A percentile compares a stretch with the other conserved stretches of the same genome.
These are phyloP conservation scores for Progne subis DNA, from an alignment of 2,113 vertebrate species.

Conservation along the genomic window DNA sequence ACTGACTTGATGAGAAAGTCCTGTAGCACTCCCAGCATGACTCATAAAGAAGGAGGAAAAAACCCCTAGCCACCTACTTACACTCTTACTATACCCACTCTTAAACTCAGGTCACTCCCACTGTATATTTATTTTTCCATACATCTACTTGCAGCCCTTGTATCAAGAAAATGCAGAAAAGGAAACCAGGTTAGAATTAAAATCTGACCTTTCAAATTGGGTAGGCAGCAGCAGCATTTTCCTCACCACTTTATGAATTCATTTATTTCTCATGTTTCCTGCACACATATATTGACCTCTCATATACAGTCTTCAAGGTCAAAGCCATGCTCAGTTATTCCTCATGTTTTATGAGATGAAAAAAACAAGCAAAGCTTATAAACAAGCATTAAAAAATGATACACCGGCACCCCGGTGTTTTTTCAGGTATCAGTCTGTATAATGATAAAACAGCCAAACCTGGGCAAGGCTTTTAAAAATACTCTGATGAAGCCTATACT, in stretches of 20 bases:
- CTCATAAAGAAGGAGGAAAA: not conserved
- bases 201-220: not conserved
- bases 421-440: not conserved
- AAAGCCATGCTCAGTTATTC: not conserved
- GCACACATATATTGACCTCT: not conserved
- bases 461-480: not conserved
- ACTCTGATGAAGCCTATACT: not conserved
- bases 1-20: not conserved
- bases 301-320: not conserved
- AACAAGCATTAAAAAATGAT: not conserved
- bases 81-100: not conserved
- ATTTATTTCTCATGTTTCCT: not conserved
- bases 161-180: not conserved
- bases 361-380: not conserved
- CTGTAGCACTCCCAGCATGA: not conserved
- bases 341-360: not conserved
- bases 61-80: not conserved
- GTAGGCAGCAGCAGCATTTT: not conserved
- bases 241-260: not conserved
- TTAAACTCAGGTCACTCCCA: not conserved
- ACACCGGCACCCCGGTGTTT: not conserved
- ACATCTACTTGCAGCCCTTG: not conserved
- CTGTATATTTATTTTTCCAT: not conserved
- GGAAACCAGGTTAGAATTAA: not conserved
- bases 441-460: not conserved